Evolutionary conservation across 2,113 vertebrate genomes (phyloP).

Genomic region (Peromyscus leucopus): DNA sequence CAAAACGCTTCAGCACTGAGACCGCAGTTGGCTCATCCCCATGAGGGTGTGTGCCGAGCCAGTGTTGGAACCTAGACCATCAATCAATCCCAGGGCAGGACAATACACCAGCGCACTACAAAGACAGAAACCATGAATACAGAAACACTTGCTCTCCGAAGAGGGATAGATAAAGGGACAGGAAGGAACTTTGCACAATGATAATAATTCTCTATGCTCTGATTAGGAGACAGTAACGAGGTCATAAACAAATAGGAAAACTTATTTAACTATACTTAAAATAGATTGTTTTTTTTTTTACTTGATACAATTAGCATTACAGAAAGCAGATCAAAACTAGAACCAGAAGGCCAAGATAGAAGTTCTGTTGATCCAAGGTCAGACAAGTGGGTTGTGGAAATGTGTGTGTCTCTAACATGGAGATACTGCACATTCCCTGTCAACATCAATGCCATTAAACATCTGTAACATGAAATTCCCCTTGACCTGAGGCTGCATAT

Average conservation of each 20-base stretch:
- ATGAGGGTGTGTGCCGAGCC: background rate
- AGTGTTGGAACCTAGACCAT: background rate
- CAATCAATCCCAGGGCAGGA: background rate
- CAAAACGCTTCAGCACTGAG: background rate
- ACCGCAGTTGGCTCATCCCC: background rate
- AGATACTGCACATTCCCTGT: background rate
- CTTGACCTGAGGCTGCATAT: background rate
- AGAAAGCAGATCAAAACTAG: background rate
- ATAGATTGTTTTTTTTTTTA: background rate
- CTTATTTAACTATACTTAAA: background rate
- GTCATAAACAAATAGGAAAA: conserved; percentile 21
- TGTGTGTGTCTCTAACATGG: background rate
- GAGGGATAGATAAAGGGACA: background rate
- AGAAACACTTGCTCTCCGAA: background rate
- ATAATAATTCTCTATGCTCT: background rate
- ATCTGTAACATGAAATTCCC: background rate
- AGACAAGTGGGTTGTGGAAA: background rate
- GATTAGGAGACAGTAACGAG: background rate
- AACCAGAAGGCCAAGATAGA: background rate
- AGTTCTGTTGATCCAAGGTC: background rate
- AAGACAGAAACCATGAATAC: background rate
- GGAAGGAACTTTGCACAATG: background rate
- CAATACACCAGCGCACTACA: background rate
- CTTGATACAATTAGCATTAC: background rate
- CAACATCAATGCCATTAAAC: conserved; percentile 18